Evolutionary conservation across 2,888 invertebrate genomes (phyloP).

Genomic region (Drosophila demipolita): DNA sequence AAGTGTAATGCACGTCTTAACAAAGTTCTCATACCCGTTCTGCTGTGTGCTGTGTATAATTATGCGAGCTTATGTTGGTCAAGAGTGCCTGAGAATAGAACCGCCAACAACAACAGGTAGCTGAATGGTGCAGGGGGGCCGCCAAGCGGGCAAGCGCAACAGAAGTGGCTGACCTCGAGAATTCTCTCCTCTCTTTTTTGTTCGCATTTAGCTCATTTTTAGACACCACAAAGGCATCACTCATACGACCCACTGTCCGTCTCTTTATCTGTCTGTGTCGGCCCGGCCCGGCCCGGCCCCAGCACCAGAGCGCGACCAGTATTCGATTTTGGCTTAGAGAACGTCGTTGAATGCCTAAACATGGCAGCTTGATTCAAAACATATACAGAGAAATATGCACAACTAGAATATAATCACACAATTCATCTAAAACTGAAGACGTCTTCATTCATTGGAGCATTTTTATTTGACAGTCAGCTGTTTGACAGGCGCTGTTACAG

Average conservation of each 20-base stretch:
- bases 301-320: conserved; percentile 24
- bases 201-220: conserved; percentile 9
- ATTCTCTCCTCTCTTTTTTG: conserved; percentile 43
- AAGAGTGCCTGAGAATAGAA: conserved; percentile 69
- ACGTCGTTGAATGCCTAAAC: conserved; percentile 60
- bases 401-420: conserved; percentile 22
- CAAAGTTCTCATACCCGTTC: conserved; percentile 23
- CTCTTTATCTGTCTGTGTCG: neutral
- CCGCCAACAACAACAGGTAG: conserved; percentile 39
- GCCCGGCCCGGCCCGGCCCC: conserved; percentile 7
- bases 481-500: conserved; percentile 35
- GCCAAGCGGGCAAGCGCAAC: conserved; percentile 35
- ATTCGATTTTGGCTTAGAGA: conserved; percentile 45
- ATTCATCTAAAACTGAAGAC: conserved; percentile 12
- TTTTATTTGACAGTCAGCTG: conserved; percentile 29
- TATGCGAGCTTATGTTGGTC: conserved; percentile 68
- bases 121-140: conserved; percentile 28
- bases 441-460: conserved; percentile 23
- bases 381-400: conserved; percentile 40
- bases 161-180: conserved; percentile 77
- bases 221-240: conserved; percentile 59
- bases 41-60: conserved; percentile 26
- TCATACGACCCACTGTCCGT: conserved; percentile 61
- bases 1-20: conserved; percentile 6
- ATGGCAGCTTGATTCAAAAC: conserved; percentile 66